phyloP scores from a whole-genome alignment of 2,888 invertebrate species.

The Aleiodes testaceus region DNA sequence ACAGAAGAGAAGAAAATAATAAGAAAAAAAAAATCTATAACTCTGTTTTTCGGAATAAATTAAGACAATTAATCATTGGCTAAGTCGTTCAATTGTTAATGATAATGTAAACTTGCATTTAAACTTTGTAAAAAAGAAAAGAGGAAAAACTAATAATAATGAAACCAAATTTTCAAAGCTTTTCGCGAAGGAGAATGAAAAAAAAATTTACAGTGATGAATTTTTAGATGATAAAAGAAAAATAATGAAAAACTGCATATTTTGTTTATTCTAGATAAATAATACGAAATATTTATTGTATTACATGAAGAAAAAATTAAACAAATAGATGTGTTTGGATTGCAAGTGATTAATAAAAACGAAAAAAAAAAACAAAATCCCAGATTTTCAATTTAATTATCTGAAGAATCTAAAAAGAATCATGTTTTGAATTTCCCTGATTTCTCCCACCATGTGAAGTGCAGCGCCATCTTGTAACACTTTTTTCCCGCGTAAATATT shows the following conservation, averaged over 20 bases:
- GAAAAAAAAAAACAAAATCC: slow-evolving; percentile 49
- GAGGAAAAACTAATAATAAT: slow-evolving; percentile 34
- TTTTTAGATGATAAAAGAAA: slow-evolving; percentile 53
- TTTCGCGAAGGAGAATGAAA: slow-evolving; percentile 47
- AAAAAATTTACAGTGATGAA: slow-evolving; percentile 42
- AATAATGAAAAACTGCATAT: slow-evolving; percentile 55
- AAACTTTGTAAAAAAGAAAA: slow-evolving; percentile 58
- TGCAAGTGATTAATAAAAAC: slow-evolving; percentile 57
- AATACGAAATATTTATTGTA: slow-evolving; percentile 68
- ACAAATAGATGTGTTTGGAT: slow-evolving; percentile 70
- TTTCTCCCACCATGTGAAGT: not conserved
- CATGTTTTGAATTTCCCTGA: not conserved
- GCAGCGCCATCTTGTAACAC: not conserved
- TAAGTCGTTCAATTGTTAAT: slow-evolving; percentile 29
- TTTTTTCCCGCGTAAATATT: slow-evolving; percentile 34
- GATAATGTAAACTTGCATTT: slow-evolving; percentile 55
- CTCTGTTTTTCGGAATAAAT: not conserved
- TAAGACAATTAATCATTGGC: slow-evolving; percentile 21
- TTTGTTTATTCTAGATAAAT: slow-evolving; percentile 66
- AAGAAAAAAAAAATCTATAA: not conserved
- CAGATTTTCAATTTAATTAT: too few species aligned
- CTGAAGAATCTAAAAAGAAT: too few species aligned
- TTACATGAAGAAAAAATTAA: slow-evolving; percentile 63
- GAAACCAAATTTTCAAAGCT: slow-evolving; percentile 29
- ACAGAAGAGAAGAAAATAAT: slow-evolving; percentile 14